Evolutionary conservation across 2,113 vertebrate species (phyloP).

Genomic region (Cebidichthys violaceus): DNA sequence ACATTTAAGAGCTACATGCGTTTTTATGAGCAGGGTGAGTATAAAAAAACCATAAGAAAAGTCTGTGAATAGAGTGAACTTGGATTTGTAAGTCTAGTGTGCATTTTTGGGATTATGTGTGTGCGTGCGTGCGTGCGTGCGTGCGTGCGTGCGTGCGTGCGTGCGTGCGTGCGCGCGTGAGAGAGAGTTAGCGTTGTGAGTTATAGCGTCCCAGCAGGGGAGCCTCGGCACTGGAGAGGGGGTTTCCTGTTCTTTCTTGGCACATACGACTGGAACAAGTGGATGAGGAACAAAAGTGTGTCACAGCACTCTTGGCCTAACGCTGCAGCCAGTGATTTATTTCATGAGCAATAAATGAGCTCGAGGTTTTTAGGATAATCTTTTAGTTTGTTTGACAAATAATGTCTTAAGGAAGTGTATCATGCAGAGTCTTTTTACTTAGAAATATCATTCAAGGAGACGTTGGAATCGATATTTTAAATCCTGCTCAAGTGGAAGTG

Average conservation of each 20-base stretch:
- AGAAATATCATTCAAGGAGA: not conserved
- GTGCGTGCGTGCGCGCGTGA: not conserved
- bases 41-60: not conserved
- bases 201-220: constrained; percentile 37
- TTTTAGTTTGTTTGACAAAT: constrained; percentile 5
- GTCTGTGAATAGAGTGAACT: constrained; percentile 5
- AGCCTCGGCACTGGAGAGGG: constrained; percentile 6
- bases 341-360: not conserved
- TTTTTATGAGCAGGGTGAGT: constrained; percentile 48
- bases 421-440: not conserved
- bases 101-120: constrained; percentile 41
- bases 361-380: constrained; percentile 20
- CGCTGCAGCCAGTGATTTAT: constrained; percentile 42
- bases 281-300: constrained; percentile 50
- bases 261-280: constrained; percentile 33
- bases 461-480: not conserved
- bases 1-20: not conserved
- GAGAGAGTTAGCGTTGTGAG: constrained; percentile 22
- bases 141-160: constrained; percentile 11
- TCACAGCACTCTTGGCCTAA: constrained; percentile 15
- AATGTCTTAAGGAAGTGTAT: constrained; percentile 16
- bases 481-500: not conserved
- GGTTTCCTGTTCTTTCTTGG: constrained; percentile 55
- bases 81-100: constrained; percentile 35
- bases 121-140: constrained; percentile 6